Evolutionary conservation across 2,797 vertebrate species (phyloP), one percentile per base, ranked within the genome.

Genomic region (Taenioides sp.): DNA sequence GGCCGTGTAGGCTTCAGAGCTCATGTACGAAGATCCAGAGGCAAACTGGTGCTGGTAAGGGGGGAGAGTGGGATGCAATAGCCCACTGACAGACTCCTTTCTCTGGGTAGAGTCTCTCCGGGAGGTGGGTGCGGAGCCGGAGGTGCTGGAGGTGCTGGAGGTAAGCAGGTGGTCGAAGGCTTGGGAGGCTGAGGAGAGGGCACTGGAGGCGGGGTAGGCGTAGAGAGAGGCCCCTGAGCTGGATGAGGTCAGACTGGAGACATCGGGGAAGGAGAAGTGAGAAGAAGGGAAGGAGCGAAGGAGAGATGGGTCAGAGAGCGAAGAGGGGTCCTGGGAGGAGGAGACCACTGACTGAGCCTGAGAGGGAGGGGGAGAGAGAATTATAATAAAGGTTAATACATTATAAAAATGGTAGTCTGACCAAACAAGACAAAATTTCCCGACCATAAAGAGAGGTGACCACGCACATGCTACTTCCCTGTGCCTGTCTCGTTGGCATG

Each of bases 1-100:
- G 93, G 96, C 95, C 88, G 94, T 93, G 91, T 98, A 99, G 75
- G 97, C 95, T 80, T 96, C 90, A 65, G 87, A 85, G 57, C 90
- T 96, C 52, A 96, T 92, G 52, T 98, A 96, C 75, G 97, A 96
- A 49, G 96, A 95, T 27, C 86, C 91, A 18, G 90, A 37, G 14
- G 91, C 65, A 73, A 98, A 98, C 86, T 95, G 97, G 88, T 98
- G 98, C 90, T 97, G 97, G 92, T 96, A 95, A 50, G 96, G 91
- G 1, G 98, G 94, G 0, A 95, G 95, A 74, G 95, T 93, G 55
- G 97, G 96, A 55, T 97, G 96, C 47, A 97, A 95, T 89, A 98
- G 92, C 65, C 96, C 87, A 50, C 89, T 91, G 58, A 92, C 88
- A 0, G 89, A 88, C 25, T 97, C 96, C 93, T 98, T 98, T 80